Evolutionary conservation across 1,140 invertebrate genomes (phyloP).

Genomic region (Wiebesia pumilae): DNA sequence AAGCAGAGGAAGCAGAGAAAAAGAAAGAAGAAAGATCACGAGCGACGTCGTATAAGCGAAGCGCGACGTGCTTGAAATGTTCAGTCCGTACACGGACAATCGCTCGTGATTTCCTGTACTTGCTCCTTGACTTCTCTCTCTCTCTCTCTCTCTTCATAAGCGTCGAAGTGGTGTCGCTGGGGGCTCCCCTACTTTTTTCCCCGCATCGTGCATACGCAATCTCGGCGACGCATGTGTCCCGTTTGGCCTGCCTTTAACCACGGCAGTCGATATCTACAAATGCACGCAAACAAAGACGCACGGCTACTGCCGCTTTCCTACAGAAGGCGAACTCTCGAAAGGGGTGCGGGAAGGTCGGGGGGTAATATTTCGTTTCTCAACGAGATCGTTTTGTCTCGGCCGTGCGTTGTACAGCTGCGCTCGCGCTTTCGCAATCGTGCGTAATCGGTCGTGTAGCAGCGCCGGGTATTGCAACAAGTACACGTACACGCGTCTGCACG

Average conservation of each 20-base stretch:
- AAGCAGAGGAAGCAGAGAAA: no score
- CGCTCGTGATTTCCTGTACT: constrained; percentile 49
- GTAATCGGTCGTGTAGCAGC: background rate
- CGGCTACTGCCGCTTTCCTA: no score
- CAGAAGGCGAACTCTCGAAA: no score
- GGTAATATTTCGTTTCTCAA: no score
- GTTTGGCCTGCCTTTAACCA: background rate
- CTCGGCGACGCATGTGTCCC: background rate
- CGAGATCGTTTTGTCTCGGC: constrained; percentile 25
- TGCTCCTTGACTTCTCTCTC: background rate
- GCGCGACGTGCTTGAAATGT: background rate
- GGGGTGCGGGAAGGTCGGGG: no score
- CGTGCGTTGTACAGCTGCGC: background rate
- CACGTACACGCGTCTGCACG: no score
- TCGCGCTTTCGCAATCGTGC: background rate
- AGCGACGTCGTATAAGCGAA: background rate
- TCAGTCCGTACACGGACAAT: constrained; percentile 30
- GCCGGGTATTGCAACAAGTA: no score
- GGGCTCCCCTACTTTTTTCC: background rate
- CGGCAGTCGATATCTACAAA: background rate
- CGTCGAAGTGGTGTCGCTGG: background rate
- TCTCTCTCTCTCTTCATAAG: background rate
- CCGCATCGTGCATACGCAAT: background rate
- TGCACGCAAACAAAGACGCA: no score
- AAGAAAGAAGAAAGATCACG: background rate